Base-by-base conservation (phyloP, 2,113 vertebrate species). In the Pangasianodon hypophthalmus region DNA sequence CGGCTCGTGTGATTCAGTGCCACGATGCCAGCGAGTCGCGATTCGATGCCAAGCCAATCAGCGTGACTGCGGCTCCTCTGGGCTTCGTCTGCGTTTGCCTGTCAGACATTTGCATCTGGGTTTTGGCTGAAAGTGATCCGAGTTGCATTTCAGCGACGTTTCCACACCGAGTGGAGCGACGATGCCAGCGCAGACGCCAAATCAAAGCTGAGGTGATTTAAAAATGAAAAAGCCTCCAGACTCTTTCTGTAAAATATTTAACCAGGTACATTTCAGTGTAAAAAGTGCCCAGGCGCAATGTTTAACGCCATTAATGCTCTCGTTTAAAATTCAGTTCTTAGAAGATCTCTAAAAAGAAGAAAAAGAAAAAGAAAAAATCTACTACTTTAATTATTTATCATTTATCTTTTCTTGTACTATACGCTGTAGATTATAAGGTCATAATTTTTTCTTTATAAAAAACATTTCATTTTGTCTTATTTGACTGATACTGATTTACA, bases 1-100 rank as follows among this genome's bases (percentile, higher is more conserved):
- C 77, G 26, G 24, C 77, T 80, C 75, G 6, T 54, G 48, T 81
- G 79, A 81, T 14, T 64, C 77, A 18, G 58, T 67, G 58, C 58
- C 77, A 81, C 46, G 21, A 52, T 41, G 58, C 60, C 77, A 82
- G 44, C 6, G 19, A 52, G 44, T 26, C 44, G 6, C 29, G 1
- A 10, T 48, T 87, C 26, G 4, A 16, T 50, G 86, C 86, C 86
- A 87, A 64, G 73, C 41, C 56, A 64, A 87, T 87, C 86, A 80
- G 56, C 13, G 41, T 50, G 86, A 10, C 56, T 32, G 73, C 48
- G 37, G 41, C 37, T 56, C 41, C 69, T 26, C 80, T 84, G 82
- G 52, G 41, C 29, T 50, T n/a, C 56, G 46, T 77, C 48, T 37
- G 37, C 13, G n/a, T 67, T 48, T 84, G 71, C 54, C 19, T 80